Conservation (phyloP, 2,888 invertebrate species). For the Xestoiulus laeticollis region DNA sequence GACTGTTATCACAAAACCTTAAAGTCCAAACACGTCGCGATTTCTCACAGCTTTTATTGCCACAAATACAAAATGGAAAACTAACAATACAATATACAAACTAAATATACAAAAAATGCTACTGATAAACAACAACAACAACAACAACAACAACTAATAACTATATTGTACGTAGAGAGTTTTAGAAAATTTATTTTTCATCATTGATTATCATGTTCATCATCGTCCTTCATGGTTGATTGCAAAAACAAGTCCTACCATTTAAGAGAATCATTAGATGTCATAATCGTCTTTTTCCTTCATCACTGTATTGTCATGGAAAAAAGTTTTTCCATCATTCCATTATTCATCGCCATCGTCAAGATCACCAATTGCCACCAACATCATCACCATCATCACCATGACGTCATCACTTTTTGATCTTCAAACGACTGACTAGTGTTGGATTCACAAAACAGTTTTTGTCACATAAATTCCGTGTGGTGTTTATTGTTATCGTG, state of each 20-base stretch:
- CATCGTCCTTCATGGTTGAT: not conserved
- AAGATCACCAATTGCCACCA: not conserved
- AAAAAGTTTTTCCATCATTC: slow-evolving; percentile 15
- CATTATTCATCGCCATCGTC: not conserved
- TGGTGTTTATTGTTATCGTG: slow-evolving; percentile 34
- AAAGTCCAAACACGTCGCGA: not conserved
- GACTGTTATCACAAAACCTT: slow-evolving; percentile 17
- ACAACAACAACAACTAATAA: not conserved
- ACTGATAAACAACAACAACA: not conserved
- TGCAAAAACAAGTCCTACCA: slow-evolving; percentile 4
- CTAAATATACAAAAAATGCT: not conserved
- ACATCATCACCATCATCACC: not conserved
- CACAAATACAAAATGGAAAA: slow-evolving; percentile 10
- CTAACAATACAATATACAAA: not conserved
- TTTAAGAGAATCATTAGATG: slow-evolving; percentile 29
- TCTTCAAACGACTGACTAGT: slow-evolving; percentile 23
- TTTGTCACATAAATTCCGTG: slow-evolving; percentile 36
- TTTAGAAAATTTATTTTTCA: slow-evolving; percentile 37
- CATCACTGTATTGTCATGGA: slow-evolving; percentile 23
- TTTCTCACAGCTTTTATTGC: not conserved
- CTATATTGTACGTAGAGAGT: slow-evolving; percentile 34
- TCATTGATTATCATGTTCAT: slow-evolving; percentile 34
- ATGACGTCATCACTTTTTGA: slow-evolving; percentile 32
- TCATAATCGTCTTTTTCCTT: slow-evolving; percentile 11
- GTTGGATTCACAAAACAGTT: slow-evolving; percentile 37